These are phyloP conservation scores for Musca domestica DNA, from an alignment of 1,140 invertebrate species.

Conservation along the genomic window DNA sequence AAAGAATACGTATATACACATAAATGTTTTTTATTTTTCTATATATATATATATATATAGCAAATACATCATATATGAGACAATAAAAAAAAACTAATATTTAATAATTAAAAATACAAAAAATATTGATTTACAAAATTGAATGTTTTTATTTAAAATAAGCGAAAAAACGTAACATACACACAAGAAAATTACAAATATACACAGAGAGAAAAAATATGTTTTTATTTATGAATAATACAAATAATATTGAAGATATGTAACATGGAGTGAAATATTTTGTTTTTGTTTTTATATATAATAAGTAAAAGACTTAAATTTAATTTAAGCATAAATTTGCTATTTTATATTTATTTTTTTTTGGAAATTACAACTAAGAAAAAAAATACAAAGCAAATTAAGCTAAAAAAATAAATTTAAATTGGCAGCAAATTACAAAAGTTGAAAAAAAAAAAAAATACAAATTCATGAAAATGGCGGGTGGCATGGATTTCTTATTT, in stretches of 20 bases:
- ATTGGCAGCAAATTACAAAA: conserved; percentile 20
- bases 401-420: conserved; percentile 16
- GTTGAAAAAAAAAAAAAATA: neutral
- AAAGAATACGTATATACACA: conserved; percentile 20
- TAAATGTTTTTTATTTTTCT: conserved; percentile 23
- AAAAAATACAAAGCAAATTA: conserved; percentile 2
- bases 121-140: too few relatives aligned
- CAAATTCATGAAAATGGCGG: neutral
- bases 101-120: too few relatives aligned
- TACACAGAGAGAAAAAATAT: too few relatives aligned
- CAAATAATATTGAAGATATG: too few relatives aligned
- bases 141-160: too few relatives aligned
- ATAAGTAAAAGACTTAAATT: neutral
- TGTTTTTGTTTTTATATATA: too few relatives aligned
- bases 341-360: conserved; percentile 8
- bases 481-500: neutral
- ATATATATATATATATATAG: conserved; percentile 19
- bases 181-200: too few relatives aligned
- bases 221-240: too few relatives aligned
- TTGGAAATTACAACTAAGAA: conserved; percentile 6
- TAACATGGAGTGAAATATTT: too few relatives aligned
- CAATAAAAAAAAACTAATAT: too few relatives aligned
- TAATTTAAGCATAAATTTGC: conserved; percentile 17
- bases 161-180: too few relatives aligned
- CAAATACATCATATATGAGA: neutral